phyloP scores from a whole-genome alignment of 2,888 invertebrate genomes.

The Sinelater perroti region DNA sequence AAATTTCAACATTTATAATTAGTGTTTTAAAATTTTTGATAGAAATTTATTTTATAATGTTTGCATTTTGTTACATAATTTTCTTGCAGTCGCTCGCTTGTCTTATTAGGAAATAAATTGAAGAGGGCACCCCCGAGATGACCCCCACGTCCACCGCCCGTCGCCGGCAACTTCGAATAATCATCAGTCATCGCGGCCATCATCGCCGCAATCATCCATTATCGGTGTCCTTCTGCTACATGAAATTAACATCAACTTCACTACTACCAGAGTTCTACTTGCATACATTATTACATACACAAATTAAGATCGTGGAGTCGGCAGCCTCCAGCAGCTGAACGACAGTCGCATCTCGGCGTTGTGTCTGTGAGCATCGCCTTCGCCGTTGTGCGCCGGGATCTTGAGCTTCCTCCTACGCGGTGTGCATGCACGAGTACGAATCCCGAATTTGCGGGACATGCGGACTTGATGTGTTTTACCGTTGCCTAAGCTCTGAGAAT shows the following conservation, averaged over 20 bases:
- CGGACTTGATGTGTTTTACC: slow-evolving; percentile 24
- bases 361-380: slow-evolving; percentile 45
- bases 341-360: slow-evolving; percentile 51
- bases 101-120: background rate
- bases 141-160: background rate
- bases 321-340: slow-evolving; percentile 47
- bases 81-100: too few species aligned
- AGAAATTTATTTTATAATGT: too few species aligned
- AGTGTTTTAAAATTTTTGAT: too few species aligned
- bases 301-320: slow-evolving; percentile 47
- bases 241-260: slow-evolving; percentile 28
- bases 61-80: too few species aligned
- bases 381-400: slow-evolving; percentile 23
- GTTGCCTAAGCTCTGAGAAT: slow-evolving; percentile 11
- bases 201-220: slow-evolving; percentile 21
- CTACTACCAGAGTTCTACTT: slow-evolving; percentile 34
- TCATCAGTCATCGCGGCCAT: slow-evolving; percentile 14
- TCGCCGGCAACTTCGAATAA: slow-evolving; percentile 13
- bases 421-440: slow-evolving; percentile 26
- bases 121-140: slow-evolving; percentile 1
- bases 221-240: slow-evolving; percentile 24
- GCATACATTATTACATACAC: slow-evolving; percentile 39
- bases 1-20: too few species aligned
- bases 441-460: slow-evolving; percentile 19
- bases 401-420: slow-evolving; percentile 30